These are phyloP conservation scores for Barbus barbus DNA, from an alignment of 2,113 vertebrate genomes.

Conservation along the genomic window DNA sequence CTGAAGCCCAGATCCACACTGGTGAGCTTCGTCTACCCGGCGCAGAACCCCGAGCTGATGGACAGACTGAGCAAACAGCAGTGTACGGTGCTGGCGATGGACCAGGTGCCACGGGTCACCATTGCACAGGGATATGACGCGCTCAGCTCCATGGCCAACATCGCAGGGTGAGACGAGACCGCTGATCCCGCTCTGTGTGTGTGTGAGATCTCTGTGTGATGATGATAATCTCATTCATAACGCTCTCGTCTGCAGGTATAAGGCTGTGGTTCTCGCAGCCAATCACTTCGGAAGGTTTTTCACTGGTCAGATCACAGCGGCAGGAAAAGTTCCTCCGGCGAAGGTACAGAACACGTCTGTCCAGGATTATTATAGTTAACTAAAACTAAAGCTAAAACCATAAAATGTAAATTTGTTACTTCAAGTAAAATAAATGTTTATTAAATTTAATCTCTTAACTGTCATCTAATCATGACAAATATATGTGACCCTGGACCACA, in stretches of 20 bases:
- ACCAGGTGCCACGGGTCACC: slow-evolving; percentile 80
- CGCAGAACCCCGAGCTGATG: slow-evolving; percentile 77
- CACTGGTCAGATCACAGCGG: slow-evolving; percentile 74
- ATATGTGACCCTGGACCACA: too few species aligned
- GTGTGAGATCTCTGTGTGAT: background rate
- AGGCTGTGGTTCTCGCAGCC: slow-evolving; percentile 71
- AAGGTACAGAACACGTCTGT: slow-evolving; percentile 63
- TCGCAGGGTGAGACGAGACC: slow-evolving; percentile 71
- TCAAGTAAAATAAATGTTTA: too few species aligned
- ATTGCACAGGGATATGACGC: slow-evolving; percentile 81
- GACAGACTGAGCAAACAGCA: slow-evolving; percentile 69
- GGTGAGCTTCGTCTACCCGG: slow-evolving; percentile 78
- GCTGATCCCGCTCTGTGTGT: background rate
- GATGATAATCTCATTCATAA: slow-evolving; percentile 30
- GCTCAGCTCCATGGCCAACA: slow-evolving; percentile 79
- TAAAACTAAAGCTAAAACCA: too few species aligned
- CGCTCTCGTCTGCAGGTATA: slow-evolving; percentile 62
- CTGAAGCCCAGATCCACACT: slow-evolving; percentile 71
- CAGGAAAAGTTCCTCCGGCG: slow-evolving; percentile 76
- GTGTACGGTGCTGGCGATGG: slow-evolving; percentile 76
- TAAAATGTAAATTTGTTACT: too few species aligned
- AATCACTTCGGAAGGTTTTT: slow-evolving; percentile 77
- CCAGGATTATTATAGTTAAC: too few species aligned
- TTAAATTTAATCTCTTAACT: too few species aligned
- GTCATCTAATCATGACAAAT: too few species aligned